These are phyloP conservation scores for Stichopus chloronotus DNA, from an alignment of 35 echinoderm and acorn worm genomes.

Conservation along the genomic window DNA sequence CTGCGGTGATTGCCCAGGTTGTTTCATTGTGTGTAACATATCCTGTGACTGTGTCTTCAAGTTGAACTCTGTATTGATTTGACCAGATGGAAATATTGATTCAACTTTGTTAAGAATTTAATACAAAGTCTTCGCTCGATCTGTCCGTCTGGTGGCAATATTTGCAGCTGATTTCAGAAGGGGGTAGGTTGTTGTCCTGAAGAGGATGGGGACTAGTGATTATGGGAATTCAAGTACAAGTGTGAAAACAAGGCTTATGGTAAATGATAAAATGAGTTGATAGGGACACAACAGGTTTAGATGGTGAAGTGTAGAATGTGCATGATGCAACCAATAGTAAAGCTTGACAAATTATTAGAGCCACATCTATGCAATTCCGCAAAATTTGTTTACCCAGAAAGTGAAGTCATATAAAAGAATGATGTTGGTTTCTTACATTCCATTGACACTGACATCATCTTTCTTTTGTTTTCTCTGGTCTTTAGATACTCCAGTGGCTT, in stretches of 20 bases:
- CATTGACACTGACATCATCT: no score
- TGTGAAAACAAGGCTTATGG: not conserved
- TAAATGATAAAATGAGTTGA: not conserved
- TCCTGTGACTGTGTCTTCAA: no score
- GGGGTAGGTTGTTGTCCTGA: not conserved
- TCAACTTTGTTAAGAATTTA: not conserved
- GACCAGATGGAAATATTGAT: not conserved
- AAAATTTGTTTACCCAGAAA: no score
- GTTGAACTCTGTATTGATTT: not conserved
- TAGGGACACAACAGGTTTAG: no score
- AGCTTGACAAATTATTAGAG: no score
- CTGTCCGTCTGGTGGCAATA: not conserved
- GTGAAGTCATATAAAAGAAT: no score
- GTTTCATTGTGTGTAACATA: not conserved
- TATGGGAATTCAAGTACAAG: not conserved
- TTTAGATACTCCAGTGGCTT: no score
- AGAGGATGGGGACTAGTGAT: not conserved
- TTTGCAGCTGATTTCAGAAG: not conserved
- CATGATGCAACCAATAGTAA: no score
- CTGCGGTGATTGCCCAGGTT: not conserved
- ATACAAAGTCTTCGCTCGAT: not conserved
- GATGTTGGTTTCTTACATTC: no score
- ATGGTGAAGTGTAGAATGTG: no score
- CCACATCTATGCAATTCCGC: no score
- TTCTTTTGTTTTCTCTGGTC: no score